Evolutionary conservation across 2,888 invertebrate genomes (phyloP).

Genomic region (Eilema sororculum): DNA sequence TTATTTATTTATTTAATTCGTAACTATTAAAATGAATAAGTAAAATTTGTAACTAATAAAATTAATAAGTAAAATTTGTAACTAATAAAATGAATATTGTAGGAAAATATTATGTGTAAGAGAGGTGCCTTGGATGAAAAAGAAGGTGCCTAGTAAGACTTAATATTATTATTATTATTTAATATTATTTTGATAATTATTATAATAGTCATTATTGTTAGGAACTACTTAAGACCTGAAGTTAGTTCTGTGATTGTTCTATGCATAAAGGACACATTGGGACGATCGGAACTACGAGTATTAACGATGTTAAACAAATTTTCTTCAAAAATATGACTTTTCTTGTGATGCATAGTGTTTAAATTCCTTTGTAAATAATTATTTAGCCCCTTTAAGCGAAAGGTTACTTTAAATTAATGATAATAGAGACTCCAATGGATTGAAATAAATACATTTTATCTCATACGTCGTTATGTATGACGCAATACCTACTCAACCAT

Average conservation of each 20-base stretch:
- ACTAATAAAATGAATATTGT: neutral
- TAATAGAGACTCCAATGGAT: constrained; percentile 45
- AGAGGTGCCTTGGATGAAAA: no score
- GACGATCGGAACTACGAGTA: neutral
- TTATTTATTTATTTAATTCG: no score
- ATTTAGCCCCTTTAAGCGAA: constrained; percentile 31
- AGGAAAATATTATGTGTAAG: neutral
- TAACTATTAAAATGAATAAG: neutral
- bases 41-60: neutral
- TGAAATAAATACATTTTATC: constrained; percentile 54
- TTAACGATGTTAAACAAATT: constrained; percentile 37
- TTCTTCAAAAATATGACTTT: constrained; percentile 40
- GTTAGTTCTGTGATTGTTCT: neutral
- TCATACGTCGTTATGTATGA: constrained; percentile 79
- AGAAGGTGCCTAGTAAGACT: neutral
- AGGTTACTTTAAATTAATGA: constrained; percentile 35
- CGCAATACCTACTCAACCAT: constrained; percentile 83
- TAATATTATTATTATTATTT: neutral
- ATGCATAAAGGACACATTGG: neutral
- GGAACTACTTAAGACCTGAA: neutral
- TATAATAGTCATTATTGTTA: neutral
- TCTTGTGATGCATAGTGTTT: constrained; percentile 49
- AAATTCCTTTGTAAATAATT: constrained; percentile 53
- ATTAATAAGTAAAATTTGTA: no score
- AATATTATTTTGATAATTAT: neutral